phyloP scores from a whole-genome alignment of 2,113 vertebrate genomes.

The Tapirus terrestris region DNA sequence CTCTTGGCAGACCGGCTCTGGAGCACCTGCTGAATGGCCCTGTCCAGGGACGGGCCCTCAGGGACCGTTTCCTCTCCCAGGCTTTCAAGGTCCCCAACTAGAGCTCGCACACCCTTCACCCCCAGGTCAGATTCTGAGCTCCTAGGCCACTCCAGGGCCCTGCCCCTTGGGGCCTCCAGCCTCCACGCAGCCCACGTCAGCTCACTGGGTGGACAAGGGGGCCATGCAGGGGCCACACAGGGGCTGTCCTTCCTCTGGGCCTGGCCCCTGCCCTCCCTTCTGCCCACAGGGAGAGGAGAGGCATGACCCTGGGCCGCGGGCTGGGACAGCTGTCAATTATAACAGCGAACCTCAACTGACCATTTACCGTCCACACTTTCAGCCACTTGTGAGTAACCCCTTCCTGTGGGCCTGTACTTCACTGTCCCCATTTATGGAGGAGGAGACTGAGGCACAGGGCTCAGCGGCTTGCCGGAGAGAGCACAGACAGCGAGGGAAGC shows the following conservation, averaged over 20 bases:
- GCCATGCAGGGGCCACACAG: accelerated
- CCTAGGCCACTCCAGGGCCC: accelerated
- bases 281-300: neutral
- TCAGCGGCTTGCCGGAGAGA: neutral
- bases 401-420: accelerated
- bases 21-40: neutral
- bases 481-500: accelerated
- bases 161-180: neutral
- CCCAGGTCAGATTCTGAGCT: neutral
- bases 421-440: accelerated
- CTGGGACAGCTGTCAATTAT: accelerated
- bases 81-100: neutral
- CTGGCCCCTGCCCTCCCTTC: neutral
- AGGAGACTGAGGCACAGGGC: accelerated
- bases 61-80: neutral
- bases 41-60: neutral
- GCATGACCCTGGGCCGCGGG: accelerated
- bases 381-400: accelerated
- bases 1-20: neutral
- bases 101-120: neutral
- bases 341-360: neutral
- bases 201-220: accelerated
- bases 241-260: neutral
- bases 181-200: accelerated
- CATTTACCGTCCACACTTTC: accelerated